Evolutionary conservation across 2,888 invertebrate genomes (phyloP), one percentile per base, ranked within the genome.

Genomic region (Magallana nippona): DNA sequence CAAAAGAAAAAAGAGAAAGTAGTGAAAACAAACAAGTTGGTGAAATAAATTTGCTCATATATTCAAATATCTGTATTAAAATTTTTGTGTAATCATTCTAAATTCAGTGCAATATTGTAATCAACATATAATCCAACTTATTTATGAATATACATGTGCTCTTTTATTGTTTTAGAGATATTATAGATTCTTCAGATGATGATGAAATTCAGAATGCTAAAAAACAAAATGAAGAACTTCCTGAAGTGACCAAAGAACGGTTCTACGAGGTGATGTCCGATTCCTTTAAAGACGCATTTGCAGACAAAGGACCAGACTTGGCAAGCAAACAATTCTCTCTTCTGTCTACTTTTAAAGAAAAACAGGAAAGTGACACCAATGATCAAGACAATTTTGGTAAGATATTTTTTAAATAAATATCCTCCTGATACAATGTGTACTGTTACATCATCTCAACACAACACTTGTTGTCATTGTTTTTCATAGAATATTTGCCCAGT

Each of bases 171-270:
- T 27, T 5, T 3, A 71, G 71, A 22, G 32, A 71, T 27, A 27
- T 27, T 22, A 32, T 22, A 2, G 27, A 11, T 22, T 71, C 27
- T 32, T 71, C 71, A 71, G 71, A 71, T 13, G 71, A 71, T 11
- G 71, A 71, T 3, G 60, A 60, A 10, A 19, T 19, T 60, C n/a
- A 10, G 19, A 62, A 77, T 8, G 27, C 22, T 2, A 58, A 80
- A 32, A 58, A 58, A n/a, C 58, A 82, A 17, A 84, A 58, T 10
- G 85, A 84, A 11, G 79, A 82, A 2, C 13, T 87, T n/a, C 89
- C 89, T 1, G 86, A 86, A 62, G 87, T 89, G 13, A 86, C 87
- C 27, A 85, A 86, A 62, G 89, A 89, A 55, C 86, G 84, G 82
- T 89, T 88, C 79, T 86, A 84, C 81, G 86, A 88, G 81, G 85